phyloP scores from a whole-genome alignment of 35 echinoderm and acorn worm species.

The Apostichopus parvimensis region DNA sequence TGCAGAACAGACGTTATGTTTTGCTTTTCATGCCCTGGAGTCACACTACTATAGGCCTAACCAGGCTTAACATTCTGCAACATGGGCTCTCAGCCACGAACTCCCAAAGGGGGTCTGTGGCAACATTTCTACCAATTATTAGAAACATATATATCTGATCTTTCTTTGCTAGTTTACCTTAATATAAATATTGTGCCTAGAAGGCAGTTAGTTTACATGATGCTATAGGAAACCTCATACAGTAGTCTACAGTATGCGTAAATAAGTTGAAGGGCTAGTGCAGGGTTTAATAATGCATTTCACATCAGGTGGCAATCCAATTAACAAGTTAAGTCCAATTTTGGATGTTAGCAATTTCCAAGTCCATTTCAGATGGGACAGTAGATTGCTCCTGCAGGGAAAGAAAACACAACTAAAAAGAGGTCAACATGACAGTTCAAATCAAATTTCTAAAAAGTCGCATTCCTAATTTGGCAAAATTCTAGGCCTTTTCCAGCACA shows the following conservation, averaged over 20 bases:
- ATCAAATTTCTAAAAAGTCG: neutral
- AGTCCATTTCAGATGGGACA: neutral
- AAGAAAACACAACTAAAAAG: neutral
- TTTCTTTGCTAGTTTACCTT: neutral
- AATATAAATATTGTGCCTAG: neutral
- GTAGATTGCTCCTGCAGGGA: neutral
- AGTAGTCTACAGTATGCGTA: too few species aligned
- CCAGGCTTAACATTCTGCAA: neutral
- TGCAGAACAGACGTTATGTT: too few species aligned
- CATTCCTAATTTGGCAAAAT: too few species aligned
- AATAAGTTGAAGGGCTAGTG: too few species aligned
- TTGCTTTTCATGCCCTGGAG: neutral
- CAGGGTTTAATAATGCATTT: neutral
- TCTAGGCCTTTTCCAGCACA: too few species aligned
- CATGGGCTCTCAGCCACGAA: neutral
- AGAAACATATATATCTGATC: neutral
- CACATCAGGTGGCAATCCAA: neutral
- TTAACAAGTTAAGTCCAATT: neutral
- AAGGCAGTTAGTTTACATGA: neutral
- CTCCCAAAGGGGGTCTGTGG: neutral
- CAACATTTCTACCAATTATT: neutral
- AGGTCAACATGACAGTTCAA: neutral
- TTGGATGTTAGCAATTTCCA: neutral
- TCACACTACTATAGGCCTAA: neutral
- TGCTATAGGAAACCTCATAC: too few species aligned